Evolutionary conservation across 2,888 invertebrate species (phyloP).

Genomic region (Drosophila parthenogenetica): DNA sequence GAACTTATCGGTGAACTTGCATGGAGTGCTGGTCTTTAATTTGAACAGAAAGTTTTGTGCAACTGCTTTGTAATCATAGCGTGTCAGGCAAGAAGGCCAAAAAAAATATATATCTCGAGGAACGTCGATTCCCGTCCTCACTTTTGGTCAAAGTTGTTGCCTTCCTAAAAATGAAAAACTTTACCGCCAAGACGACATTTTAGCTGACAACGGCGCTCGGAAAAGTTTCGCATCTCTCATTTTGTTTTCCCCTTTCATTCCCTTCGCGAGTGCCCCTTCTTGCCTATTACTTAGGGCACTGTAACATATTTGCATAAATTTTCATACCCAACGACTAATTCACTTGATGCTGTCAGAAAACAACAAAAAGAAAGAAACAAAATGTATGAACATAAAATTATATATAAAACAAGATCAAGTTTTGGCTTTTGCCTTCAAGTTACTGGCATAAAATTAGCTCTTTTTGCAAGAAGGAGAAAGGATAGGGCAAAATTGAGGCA

Average conservation of each 20-base stretch:
- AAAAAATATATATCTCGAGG: not conserved
- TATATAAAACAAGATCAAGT: slow-evolving; percentile 58
- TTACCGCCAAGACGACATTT: slow-evolving; percentile 70
- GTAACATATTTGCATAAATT: slow-evolving; percentile 72
- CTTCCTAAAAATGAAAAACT: slow-evolving; percentile 49
- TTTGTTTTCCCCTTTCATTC: not conserved
- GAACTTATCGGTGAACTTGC: slow-evolving; percentile 1
- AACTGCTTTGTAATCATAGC: slow-evolving; percentile 70
- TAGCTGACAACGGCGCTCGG: slow-evolving; percentile 40
- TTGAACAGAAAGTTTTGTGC: slow-evolving; percentile 35
- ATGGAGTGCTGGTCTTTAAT: slow-evolving; percentile 61
- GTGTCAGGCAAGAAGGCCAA: slow-evolving; percentile 32
- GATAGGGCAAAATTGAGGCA: slow-evolving; percentile 11
- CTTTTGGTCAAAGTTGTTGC: slow-evolving; percentile 17
- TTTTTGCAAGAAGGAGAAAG: slow-evolving; percentile 4
- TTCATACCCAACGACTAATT: slow-evolving; percentile 32
- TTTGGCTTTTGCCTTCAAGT: slow-evolving; percentile 30
- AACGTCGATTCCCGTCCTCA: slow-evolving; percentile 4
- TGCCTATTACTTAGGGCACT: slow-evolving; percentile 26
- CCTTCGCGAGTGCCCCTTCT: not conserved
- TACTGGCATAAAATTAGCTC: slow-evolving; percentile 66
- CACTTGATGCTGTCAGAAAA: slow-evolving; percentile 36
- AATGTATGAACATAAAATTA: slow-evolving; percentile 23
- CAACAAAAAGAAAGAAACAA: slow-evolving; percentile 17
- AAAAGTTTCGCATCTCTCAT: slow-evolving; percentile 48